phyloP scores from a whole-genome alignment of 2,888 invertebrate species.

The Andrena marginata region DNA sequence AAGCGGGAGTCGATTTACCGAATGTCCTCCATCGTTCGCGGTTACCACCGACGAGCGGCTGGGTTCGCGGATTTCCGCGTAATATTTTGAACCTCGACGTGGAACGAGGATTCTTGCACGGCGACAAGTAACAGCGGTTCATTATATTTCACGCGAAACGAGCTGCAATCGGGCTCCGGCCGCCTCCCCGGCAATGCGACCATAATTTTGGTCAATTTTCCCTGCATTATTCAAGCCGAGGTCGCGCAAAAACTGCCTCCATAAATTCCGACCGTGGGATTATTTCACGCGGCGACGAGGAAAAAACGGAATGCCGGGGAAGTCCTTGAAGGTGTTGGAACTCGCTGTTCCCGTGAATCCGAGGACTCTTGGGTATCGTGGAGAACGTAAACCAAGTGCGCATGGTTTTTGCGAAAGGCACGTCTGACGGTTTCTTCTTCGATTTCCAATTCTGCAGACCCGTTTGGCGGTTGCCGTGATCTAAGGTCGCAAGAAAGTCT shows the following conservation, averaged over 20 bases:
- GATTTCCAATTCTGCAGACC: too few relatives aligned
- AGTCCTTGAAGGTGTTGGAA: neutral
- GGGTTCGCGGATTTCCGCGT: neutral
- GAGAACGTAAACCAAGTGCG: too few relatives aligned
- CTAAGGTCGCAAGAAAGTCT: neutral
- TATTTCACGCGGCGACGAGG: constrained; percentile 36
- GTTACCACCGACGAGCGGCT: neutral
- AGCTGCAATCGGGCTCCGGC: neutral
- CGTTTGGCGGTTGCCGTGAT: neutral
- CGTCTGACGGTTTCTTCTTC: too few relatives aligned
- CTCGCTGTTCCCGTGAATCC: neutral
- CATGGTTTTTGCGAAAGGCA: too few relatives aligned
- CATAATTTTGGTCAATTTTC: constrained; percentile 65
- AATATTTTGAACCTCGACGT: neutral
- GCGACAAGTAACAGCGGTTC: constrained; percentile 32
- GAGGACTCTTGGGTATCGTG: too few relatives aligned
- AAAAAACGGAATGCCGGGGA: neutral
- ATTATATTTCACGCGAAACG: constrained; percentile 24
- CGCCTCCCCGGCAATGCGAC: constrained; percentile 4
- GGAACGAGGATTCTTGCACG: neutral
- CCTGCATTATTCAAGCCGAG: constrained; percentile 46
- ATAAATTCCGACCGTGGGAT: constrained; percentile 59
- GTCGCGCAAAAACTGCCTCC: constrained; percentile 42
- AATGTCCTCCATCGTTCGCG: neutral
- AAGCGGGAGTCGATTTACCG: constrained; percentile 4